These are phyloP conservation scores for Catostylus mosaicus DNA, from an alignment of 30 jellyfish, hydroid and myxozoan genomes.

Conservation along the genomic window DNA sequence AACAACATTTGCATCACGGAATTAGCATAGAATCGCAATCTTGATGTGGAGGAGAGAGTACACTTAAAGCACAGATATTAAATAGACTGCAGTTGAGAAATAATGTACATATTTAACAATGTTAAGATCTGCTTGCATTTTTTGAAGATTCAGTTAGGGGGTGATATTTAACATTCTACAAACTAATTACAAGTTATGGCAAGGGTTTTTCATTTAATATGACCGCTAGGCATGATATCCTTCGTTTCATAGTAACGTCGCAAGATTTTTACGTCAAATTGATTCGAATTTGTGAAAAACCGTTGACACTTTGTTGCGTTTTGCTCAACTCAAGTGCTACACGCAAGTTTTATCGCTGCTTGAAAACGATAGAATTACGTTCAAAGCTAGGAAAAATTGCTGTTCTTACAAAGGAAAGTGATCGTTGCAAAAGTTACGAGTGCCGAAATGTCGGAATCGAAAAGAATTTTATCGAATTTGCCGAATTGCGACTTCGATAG, in stretches of 20 bases:
- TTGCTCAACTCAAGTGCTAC: background rate
- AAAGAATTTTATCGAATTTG: background rate
- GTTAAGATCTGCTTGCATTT: no score
- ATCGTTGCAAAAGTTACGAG: background rate
- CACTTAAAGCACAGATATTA: no score
- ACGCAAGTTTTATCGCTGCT: background rate
- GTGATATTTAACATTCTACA: no score
- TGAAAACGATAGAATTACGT: background rate
- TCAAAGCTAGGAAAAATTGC: background rate
- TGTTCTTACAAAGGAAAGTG: background rate
- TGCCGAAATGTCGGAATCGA: background rate
- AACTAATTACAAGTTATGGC: no score
- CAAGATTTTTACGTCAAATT: conserved; percentile 4
- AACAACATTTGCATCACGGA: no score
- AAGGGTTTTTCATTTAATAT: no score
- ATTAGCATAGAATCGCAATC: no score
- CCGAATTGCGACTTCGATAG: conserved; percentile 14
- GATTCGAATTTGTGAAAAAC: background rate
- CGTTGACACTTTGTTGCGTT: background rate
- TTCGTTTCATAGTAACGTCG: background rate
- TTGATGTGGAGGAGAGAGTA: background rate
- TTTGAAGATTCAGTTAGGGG: no score
- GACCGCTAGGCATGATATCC: background rate
- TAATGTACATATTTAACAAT: no score
- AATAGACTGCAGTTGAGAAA: no score